Percentiles rank a stretch among this genome's conserved stretches.
Evolutionary conservation across 1,140 invertebrate species (phyloP).

Genomic region (Phenacoccus solenopsis): DNA sequence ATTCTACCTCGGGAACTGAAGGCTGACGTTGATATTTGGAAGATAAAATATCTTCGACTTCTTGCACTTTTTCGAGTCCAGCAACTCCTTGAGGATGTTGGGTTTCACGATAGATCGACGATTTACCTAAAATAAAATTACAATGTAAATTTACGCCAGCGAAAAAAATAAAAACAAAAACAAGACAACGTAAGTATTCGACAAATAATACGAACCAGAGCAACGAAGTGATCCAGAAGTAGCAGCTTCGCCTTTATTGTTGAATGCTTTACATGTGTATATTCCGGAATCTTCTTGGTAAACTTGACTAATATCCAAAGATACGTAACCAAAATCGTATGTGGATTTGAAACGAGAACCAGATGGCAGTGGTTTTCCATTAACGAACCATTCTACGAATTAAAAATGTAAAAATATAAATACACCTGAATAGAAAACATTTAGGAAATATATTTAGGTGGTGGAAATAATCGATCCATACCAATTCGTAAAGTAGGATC

Average conservation of each 20-base stretch:
- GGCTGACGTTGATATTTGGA: conserved; percentile 51
- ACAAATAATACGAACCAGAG: conserved; percentile 38
- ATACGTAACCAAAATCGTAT: conserved; percentile 79
- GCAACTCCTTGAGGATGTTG: conserved; percentile 80
- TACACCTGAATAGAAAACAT: neutral
- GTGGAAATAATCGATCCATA: conserved; percentile 26
- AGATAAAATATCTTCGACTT: conserved; percentile 63
- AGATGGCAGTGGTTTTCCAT: conserved; percentile 63
- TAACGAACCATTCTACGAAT: conserved; percentile 66
- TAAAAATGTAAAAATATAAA: neutral
- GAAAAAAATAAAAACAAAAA: conserved; percentile 37
- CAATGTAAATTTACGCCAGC: neutral
- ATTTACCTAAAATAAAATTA: neutral
- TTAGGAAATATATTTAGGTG: neutral
- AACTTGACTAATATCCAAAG: conserved; percentile 64
- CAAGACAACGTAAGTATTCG: conserved; percentile 36
- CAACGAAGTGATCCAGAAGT: conserved; percentile 76
- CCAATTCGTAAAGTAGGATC: conserved; percentile 83
- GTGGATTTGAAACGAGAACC: conserved; percentile 70
- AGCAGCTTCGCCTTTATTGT: conserved; percentile 74
- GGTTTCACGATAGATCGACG: conserved; percentile 56
- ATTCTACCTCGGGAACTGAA: conserved; percentile 55
- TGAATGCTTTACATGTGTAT: conserved; percentile 84
- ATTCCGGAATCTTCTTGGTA: conserved; percentile 82
- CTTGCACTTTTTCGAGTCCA: conserved; percentile 71